These are phyloP conservation scores for Tuberolachnus salignus DNA, from an alignment of 2,888 invertebrate genomes.

Conservation along the genomic window DNA sequence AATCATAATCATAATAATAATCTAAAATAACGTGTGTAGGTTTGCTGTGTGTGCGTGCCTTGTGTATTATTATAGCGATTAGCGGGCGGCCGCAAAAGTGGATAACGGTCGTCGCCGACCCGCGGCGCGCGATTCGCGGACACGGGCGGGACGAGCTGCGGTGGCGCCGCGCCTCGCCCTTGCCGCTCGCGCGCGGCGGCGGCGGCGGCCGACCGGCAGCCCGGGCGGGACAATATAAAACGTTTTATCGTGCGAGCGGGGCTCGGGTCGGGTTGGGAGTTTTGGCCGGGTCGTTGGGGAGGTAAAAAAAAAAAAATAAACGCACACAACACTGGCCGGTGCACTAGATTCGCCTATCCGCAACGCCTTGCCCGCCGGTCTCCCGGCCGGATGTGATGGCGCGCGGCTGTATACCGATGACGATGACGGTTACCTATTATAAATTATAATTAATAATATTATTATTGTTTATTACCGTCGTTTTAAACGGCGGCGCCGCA, in stretches of 20 bases:
- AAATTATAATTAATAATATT: too few species aligned
- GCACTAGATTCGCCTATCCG: slow-evolving; percentile 43
- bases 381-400: background rate
- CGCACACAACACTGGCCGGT: background rate
- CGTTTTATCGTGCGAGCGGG: background rate
- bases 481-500: background rate
- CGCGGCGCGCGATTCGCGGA: too few species aligned
- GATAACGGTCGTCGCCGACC: too few species aligned
- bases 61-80: too few species aligned
- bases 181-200: background rate
- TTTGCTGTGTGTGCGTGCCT: too few species aligned
- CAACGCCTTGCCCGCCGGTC: slow-evolving; percentile 32
- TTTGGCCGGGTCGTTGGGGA: background rate
- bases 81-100: too few species aligned
- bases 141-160: too few species aligned
- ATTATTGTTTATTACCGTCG: background rate
- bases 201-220: background rate
- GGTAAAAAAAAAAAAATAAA: background rate
- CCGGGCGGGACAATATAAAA: background rate
- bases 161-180: background rate
- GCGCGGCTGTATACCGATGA: too few species aligned
- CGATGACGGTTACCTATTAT: too few species aligned
- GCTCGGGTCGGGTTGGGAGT: too few species aligned
- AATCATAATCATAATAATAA: too few species aligned
- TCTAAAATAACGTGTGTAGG: too few species aligned